phyloP scores from a whole-genome alignment of 2,888 invertebrate species.

The Catocala fraxini region DNA sequence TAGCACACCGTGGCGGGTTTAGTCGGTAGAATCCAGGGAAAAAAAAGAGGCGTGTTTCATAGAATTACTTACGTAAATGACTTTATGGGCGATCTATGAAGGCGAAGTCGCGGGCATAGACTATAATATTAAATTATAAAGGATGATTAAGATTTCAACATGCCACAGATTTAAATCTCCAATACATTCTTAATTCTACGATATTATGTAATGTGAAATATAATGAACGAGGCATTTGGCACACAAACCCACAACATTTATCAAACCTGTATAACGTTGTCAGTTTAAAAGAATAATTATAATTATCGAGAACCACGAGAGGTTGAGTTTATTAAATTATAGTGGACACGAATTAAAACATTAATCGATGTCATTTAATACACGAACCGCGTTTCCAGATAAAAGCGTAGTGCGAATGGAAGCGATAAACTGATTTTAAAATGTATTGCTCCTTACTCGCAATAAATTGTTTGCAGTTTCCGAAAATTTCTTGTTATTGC shows the following conservation, averaged over 20 bases:
- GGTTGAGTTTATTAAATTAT: constrained; percentile 66
- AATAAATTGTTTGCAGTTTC: too few species aligned
- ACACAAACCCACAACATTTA: constrained; percentile 24
- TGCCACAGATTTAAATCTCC: too few species aligned
- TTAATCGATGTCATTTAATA: constrained; percentile 69
- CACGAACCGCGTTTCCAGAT: constrained; percentile 51
- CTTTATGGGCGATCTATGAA: too few species aligned
- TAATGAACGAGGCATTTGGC: constrained; percentile 18
- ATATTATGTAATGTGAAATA: background rate
- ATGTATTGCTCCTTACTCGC: too few species aligned
- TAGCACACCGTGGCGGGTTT: too few species aligned
- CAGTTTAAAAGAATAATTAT: constrained; percentile 52
- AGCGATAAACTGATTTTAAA: constrained; percentile 32
- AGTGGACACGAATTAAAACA: constrained; percentile 72
- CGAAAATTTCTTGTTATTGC: too few species aligned
- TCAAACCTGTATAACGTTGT: constrained; percentile 25
- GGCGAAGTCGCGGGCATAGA: too few species aligned
- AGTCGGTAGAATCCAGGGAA: too few species aligned
- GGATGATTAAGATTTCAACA: too few species aligned
- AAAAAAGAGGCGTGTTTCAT: too few species aligned
- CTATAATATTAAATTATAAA: too few species aligned
- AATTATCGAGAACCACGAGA: constrained; percentile 42
- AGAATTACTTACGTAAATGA: too few species aligned
- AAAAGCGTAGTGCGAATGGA: constrained; percentile 35
- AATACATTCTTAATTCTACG: background rate